Percentiles rank a stretch among this genome's conserved stretches.
Evolutionary conservation across 2,113 vertebrate species (phyloP).

Genomic region (Glareola pratincola): DNA sequence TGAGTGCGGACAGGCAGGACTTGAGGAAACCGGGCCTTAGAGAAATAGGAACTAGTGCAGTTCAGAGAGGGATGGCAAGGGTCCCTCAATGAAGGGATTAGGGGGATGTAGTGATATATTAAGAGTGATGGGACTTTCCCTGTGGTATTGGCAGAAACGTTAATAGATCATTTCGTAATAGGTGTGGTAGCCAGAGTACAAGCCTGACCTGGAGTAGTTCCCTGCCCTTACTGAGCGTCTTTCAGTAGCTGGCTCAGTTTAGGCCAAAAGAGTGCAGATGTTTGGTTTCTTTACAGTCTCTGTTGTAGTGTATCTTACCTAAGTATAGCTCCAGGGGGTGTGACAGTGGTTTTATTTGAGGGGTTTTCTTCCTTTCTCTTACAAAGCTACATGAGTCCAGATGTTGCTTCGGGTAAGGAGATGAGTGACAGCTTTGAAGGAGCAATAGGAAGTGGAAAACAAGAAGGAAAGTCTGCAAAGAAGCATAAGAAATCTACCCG

Average conservation of each 20-base stretch:
- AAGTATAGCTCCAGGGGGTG: accelerated
- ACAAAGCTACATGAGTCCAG: conserved; percentile 80
- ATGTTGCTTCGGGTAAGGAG: conserved; percentile 89
- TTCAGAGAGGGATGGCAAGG: background rate
- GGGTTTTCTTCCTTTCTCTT: background rate
- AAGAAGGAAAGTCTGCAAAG: conserved; percentile 84
- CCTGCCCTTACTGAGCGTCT: background rate
- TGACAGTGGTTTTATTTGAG: background rate
- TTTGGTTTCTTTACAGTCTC: background rate
- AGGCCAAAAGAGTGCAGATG: background rate
- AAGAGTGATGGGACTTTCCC: background rate
- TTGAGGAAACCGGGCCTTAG: background rate
- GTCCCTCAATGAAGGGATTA: background rate
- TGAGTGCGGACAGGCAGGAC: background rate
- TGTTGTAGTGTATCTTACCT: background rate
- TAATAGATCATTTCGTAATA: background rate
- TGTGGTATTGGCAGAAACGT: background rate
- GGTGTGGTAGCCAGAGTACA: background rate
- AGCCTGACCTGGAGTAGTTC: background rate
- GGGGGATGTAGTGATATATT: background rate
- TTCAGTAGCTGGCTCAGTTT: background rate
- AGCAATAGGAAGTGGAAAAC: conserved; percentile 78
- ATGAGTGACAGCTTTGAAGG: conserved; percentile 92
- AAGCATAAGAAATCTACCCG: conserved; percentile 92
- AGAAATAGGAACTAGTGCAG: background rate